A percentile compares a stretch with the other conserved stretches of the same genome.
Evolutionary conservation across 2,888 invertebrate species (phyloP).

Genomic region (Patella ulyssiponensis): DNA sequence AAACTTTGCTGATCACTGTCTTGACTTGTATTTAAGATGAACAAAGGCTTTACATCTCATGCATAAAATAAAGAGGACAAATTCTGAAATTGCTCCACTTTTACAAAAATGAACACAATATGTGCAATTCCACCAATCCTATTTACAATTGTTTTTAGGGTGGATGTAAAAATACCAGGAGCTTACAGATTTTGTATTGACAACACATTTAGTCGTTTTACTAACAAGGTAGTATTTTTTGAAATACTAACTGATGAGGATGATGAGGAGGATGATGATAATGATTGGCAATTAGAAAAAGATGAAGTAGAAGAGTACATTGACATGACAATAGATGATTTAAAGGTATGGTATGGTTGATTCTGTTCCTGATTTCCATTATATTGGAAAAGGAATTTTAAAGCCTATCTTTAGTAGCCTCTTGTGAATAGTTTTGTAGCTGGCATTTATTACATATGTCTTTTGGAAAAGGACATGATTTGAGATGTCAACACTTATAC

Average conservation of each 20-base stretch:
- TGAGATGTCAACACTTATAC: too few relatives aligned
- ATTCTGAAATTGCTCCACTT: background rate
- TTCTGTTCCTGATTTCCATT: background rate
- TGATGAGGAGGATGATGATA: conserved; percentile 53
- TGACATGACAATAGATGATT: conserved; percentile 72
- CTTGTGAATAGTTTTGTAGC: too few relatives aligned
- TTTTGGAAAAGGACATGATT: too few relatives aligned
- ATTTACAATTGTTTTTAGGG: conserved; percentile 61
- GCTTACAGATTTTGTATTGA: conserved; percentile 91
- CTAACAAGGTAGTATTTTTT: conserved; percentile 87
- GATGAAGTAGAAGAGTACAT: conserved; percentile 74
- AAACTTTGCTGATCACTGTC: too few relatives aligned
- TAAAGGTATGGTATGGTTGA: conserved; percentile 64
- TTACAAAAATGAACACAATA: too few relatives aligned
- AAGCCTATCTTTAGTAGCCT: too few relatives aligned
- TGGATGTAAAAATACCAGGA: conserved; percentile 77
- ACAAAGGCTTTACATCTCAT: background rate
- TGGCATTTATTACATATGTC: too few relatives aligned
- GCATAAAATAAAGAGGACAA: background rate
- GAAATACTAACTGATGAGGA: conserved; percentile 75
- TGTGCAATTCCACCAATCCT: background rate
- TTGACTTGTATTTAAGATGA: background rate
- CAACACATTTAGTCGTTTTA: conserved; percentile 87
- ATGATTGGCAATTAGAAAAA: conserved; percentile 60
- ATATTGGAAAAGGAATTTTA: too few relatives aligned